Evolutionary conservation across 1,140 invertebrate genomes (phyloP), one percentile per base, ranked within the genome.

Genomic region (Lepidurus apus): DNA sequence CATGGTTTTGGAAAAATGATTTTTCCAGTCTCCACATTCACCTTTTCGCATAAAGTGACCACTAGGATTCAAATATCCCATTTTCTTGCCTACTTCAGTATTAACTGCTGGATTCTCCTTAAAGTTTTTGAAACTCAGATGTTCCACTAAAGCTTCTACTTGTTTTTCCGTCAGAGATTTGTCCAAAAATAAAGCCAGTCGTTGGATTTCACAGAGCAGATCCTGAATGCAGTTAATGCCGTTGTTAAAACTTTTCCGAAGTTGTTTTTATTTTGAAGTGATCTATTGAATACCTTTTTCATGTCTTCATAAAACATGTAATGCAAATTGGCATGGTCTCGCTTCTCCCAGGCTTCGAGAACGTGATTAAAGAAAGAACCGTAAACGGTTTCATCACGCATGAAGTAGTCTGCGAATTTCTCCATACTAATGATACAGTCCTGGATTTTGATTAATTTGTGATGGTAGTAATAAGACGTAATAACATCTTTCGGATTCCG

Each of bases 11-110:
- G 80, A 84, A 77, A 87, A 83, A 76, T 86, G 80, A 77, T 86
- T 86, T 80, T 84, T 86, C 86, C 86, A 86, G 77, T 80, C 75
- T 34, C 76, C 47, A 75, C 44, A 21, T 75, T 79, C 81, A 85
- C 86, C 87, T 85, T 86, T 86, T 43, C 86, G 81, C 42, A 87
- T 80, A 80, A 87, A 87, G 42, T 83, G 79, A 42, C 82, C 81
- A 44, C 83, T 82, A 45, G 81, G 81, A 77, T 84, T 83, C 45
- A 82, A 75, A 6, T 85, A 76, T 7, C 84, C 85, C 24, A 83
- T 77, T 42, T 84, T 83, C 77, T 84, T 83, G 81, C 83, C 83
- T 83, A 86, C 84, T 34, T 82, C 81, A 77, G 86, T 85, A 81
- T 87, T 87, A 7, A 84, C 83, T 9, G 80, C 79, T 43, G 83